Percentiles rank a stretch among this genome's conserved stretches.
Evolutionary conservation across 2,113 vertebrate genomes (phyloP).

Genomic region (Sarotherodon lohbergeri): DNA sequence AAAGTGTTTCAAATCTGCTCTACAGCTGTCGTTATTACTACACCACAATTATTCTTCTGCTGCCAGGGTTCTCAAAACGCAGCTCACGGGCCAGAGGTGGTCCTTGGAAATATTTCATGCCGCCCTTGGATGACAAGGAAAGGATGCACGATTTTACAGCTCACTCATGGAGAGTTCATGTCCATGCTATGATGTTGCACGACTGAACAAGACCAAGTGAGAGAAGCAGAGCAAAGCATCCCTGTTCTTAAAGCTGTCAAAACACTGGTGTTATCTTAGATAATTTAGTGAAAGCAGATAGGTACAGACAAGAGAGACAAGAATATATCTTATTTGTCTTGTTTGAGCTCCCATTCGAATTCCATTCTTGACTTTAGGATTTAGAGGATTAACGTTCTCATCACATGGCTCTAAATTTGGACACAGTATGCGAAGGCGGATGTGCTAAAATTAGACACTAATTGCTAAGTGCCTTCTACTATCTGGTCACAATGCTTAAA

Average conservation of each 20-base stretch:
- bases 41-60: background rate
- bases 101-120: background rate
- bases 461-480: background rate
- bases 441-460: constrained; percentile 1
- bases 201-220: background rate
- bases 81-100: background rate
- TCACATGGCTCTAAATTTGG: constrained; percentile 27
- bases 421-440: background rate
- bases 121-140: background rate
- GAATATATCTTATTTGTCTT: background rate
- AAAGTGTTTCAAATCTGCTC: background rate
- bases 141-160: background rate
- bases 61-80: background rate
- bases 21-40: background rate
- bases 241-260: background rate
- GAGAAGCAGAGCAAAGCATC: background rate
- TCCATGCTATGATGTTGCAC: background rate
- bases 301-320: background rate
- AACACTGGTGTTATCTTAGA: background rate
- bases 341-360: constrained; percentile 2
- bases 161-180: background rate
- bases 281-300: background rate
- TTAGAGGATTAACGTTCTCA: constrained; percentile 28
- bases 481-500: background rate
- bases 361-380: constrained; percentile 16